Evolutionary conservation across 2,113 vertebrate species (phyloP).

Genomic region (Leptodactylus fuscus): DNA sequence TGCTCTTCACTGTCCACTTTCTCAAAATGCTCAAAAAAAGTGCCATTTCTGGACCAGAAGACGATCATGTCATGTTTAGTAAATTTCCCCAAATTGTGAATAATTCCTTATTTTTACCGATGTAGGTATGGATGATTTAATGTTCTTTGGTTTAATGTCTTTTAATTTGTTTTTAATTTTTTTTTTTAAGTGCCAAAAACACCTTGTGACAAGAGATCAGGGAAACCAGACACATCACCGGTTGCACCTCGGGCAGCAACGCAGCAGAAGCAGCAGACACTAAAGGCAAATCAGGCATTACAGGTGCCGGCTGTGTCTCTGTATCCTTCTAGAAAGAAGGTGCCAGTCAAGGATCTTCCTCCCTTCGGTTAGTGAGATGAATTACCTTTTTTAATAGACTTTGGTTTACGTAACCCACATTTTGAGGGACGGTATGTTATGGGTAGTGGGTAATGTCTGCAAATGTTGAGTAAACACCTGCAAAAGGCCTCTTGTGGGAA

Average conservation of each 20-base stretch:
- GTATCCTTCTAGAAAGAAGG: constrained; percentile 93
- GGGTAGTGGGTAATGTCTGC: neutral
- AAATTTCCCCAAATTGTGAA: neutral
- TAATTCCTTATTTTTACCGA: neutral
- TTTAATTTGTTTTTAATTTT: no score
- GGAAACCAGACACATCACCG: constrained; percentile 89
- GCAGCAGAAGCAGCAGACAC: constrained; percentile 80
- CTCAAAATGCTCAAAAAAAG: no score
- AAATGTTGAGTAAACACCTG: no score
- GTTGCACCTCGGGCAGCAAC: constrained; percentile 88
- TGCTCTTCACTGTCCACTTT: no score
- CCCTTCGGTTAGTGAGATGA: constrained; percentile 85
- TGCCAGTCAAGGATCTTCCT: constrained; percentile 93
- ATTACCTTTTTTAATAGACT: neutral
- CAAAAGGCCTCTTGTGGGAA: neutral
- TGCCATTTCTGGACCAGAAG: no score
- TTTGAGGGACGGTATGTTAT: no score
- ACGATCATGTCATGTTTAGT: no score
- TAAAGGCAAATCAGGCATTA: constrained; percentile 85
- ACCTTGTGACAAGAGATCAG: constrained; percentile 84
- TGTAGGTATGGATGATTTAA: neutral
- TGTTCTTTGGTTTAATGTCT: neutral
- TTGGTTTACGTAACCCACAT: neutral
- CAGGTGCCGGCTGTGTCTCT: constrained; percentile 93
- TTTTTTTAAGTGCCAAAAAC: constrained; percentile 87